Percentiles rank a stretch among this genome's conserved stretches.
Evolutionary conservation across 2,797 vertebrate genomes (phyloP).

Genomic region (Spinibarbus caldwelli): DNA sequence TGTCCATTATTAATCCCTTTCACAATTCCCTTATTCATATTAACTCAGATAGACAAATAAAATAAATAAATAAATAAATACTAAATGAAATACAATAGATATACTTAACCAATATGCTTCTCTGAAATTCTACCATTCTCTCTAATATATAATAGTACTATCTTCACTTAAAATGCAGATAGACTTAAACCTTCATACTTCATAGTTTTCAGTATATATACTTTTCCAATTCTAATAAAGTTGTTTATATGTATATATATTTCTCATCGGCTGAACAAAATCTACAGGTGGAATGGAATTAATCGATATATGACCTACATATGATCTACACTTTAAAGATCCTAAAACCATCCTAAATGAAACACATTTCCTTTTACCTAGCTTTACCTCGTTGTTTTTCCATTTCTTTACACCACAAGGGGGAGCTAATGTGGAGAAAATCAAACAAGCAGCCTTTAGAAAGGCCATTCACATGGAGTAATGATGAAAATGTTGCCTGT

Average conservation of each 20-base stretch:
- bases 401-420: slow-evolving; percentile 38
- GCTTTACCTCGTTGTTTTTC: not conserved
- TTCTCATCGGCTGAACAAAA: not conserved
- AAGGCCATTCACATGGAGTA: not conserved
- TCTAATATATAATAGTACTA: too few relatives aligned
- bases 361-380: not conserved
- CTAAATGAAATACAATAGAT: too few relatives aligned
- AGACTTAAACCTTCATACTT: not conserved
- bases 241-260: not conserved
- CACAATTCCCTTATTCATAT: too few relatives aligned
- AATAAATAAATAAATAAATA: too few relatives aligned
- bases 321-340: not conserved
- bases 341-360: not conserved
- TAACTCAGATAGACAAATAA: too few relatives aligned
- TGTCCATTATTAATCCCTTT: too few relatives aligned
- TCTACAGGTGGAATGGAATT: not conserved
- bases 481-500: slow-evolving; percentile 2
- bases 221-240: not conserved
- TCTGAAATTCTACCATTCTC: too few relatives aligned
- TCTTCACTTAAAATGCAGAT: not conserved
- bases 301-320: not conserved
- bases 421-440: slow-evolving; percentile 43
- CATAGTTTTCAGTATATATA: not conserved
- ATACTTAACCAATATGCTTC: too few relatives aligned
- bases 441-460: not conserved